Percentiles rank a stretch among this genome's conserved stretches.
Conservation (phyloP, 1,140 invertebrate genomes). For the Scaptodrosophila lebanonensis region DNA sequence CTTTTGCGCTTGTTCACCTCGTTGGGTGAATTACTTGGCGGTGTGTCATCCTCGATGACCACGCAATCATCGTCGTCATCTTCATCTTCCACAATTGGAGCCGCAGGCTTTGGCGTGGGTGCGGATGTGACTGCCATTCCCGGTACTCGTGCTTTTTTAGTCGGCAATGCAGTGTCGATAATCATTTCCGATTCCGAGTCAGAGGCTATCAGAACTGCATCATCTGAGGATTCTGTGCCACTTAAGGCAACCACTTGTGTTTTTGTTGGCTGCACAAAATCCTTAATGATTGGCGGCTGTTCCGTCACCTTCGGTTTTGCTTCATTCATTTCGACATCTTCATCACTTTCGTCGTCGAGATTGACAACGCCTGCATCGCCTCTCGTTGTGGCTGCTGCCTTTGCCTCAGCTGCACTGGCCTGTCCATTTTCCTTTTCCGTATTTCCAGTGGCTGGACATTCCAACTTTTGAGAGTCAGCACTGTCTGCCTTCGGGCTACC, state of each 20-base stretch:
- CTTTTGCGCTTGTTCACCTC: constrained; percentile 53
- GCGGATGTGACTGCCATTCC: constrained; percentile 18
- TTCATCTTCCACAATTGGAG: constrained; percentile 51
- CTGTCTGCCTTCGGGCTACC: constrained; percentile 20
- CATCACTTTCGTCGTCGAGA: constrained; percentile 70
- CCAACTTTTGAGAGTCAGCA: neutral
- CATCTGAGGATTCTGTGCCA: constrained; percentile 59
- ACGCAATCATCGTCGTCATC: constrained; percentile 81
- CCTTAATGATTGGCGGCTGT: constrained; percentile 1
- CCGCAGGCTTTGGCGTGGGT: constrained; percentile 30
- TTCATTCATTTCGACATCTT: constrained; percentile 43
- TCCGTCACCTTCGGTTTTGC: constrained; percentile 10
- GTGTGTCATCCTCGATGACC: constrained; percentile 80
- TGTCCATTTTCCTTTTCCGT: constrained; percentile 57
- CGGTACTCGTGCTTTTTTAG: constrained; percentile 30
- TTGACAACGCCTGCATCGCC: constrained; percentile 42
- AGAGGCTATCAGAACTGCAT: constrained; percentile 65
- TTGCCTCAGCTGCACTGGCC: constrained; percentile 36
- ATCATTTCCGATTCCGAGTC: constrained; percentile 64
- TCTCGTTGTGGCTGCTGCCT: constrained; percentile 4
- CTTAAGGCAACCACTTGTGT: constrained; percentile 16
- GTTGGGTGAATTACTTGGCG: constrained; percentile 58
- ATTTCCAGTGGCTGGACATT: constrained; percentile 12
- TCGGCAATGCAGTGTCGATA: constrained; percentile 7
- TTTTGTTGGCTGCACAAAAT: constrained; percentile 7